Evolutionary conservation across 2,888 invertebrate genomes (phyloP).

Genomic region (Hypsopygia costalis): DNA sequence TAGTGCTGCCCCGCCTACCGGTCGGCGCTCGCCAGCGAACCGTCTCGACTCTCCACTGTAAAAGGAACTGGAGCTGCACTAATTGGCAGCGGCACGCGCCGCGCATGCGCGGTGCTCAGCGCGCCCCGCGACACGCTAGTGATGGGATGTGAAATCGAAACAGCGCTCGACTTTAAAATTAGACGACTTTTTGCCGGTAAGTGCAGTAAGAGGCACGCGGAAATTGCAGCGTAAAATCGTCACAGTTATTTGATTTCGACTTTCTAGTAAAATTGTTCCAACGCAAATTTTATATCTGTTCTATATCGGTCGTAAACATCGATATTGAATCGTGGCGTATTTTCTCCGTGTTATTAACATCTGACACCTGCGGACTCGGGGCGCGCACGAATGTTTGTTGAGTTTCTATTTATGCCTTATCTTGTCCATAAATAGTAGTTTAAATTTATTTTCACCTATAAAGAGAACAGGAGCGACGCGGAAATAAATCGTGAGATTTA

Average conservation of each 20-base stretch:
- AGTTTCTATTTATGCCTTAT: constrained; percentile 50
- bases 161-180: constrained; percentile 59
- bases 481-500: constrained; percentile 64
- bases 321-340: constrained; percentile 18
- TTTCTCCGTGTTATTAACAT: constrained; percentile 22
- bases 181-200: constrained; percentile 59
- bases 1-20: constrained; percentile 43
- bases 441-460: constrained; percentile 53
- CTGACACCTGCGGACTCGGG: constrained; percentile 26
- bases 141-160: constrained; percentile 76
- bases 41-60: constrained; percentile 66
- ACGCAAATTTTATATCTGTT: constrained; percentile 10
- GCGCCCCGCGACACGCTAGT: constrained; percentile 62
- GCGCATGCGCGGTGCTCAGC: constrained; percentile 48
- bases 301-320: constrained; percentile 11
- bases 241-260: constrained; percentile 51
- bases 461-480: constrained; percentile 55
- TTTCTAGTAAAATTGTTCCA: constrained; percentile 42
- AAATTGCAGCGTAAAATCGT: constrained; percentile 43
- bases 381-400: constrained; percentile 36
- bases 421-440: constrained; percentile 45
- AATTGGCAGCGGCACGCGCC: constrained; percentile 77
- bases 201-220: constrained; percentile 43
- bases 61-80: constrained; percentile 77
- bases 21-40: constrained; percentile 49